A percentile compares a stretch with the other conserved stretches of the same genome.
Conservation (phyloP, 2,888 invertebrate genomes). For the Cephus pulcher region DNA sequence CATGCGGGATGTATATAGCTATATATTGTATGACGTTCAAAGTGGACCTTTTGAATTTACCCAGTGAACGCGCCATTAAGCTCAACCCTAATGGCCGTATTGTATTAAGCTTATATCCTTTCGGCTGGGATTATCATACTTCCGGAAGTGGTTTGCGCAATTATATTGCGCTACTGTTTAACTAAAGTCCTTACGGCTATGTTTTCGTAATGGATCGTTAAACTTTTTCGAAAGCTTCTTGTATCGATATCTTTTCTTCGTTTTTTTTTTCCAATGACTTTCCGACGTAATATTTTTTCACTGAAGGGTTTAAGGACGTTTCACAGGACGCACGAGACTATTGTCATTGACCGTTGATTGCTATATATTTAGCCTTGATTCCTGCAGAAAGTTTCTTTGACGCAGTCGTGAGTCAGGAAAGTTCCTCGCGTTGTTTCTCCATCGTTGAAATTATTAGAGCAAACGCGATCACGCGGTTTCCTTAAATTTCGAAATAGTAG, state of each 20-base stretch:
- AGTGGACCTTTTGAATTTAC: neutral
- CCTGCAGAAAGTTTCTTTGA: neutral
- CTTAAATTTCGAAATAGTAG: constrained; percentile 3
- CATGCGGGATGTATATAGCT: neutral
- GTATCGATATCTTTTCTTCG: neutral
- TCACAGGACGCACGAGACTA: neutral
- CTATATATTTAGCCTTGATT: neutral
- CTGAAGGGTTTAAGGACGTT: neutral
- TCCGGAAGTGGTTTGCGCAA: neutral
- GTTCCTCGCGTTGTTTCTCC: neutral
- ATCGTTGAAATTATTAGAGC: constrained; percentile 1
- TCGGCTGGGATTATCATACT: neutral
- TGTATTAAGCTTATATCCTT: neutral
- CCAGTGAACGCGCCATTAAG: neutral
- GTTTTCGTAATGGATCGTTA: neutral
- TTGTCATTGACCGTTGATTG: neutral
- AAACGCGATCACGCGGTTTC: neutral
- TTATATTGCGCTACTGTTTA: neutral
- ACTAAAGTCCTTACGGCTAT: neutral
- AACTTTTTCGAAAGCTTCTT: neutral
- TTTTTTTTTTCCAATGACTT: neutral
- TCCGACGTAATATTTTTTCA: neutral
- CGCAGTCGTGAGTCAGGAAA: neutral
- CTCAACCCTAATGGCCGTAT: neutral
- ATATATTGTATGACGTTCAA: neutral